A percentile compares a stretch with the other conserved stretches of the same genome.
phyloP scores from a whole-genome alignment of 1,140 invertebrate genomes.

The Batillaria attramentaria region DNA sequence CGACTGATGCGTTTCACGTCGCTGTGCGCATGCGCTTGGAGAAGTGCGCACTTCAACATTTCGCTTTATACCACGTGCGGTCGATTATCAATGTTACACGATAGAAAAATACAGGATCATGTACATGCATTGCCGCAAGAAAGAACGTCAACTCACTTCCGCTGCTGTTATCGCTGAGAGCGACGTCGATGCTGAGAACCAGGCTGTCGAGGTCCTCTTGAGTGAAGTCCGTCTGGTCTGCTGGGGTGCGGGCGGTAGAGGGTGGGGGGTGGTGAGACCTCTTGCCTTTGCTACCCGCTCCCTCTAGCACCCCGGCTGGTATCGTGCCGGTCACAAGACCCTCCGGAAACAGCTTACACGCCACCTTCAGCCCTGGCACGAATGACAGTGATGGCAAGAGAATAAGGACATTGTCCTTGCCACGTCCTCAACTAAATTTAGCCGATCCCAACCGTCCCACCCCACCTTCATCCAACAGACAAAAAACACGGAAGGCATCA shows the following conservation, averaged over 20 bases:
- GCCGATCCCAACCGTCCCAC: too few relatives aligned
- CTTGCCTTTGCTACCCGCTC: background rate
- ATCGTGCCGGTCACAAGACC: conserved; percentile 67
- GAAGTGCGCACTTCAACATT: background rate
- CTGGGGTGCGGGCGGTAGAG: background rate
- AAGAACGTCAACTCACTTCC: conserved; percentile 64
- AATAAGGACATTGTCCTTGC: too few relatives aligned
- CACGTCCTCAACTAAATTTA: too few relatives aligned
- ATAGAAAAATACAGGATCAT: too few relatives aligned
- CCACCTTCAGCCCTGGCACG: conserved; percentile 66
- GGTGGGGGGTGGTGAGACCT: background rate
- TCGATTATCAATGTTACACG: background rate
- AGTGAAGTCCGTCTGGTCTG: conserved; percentile 48
- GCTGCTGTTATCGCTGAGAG: conserved; percentile 56
- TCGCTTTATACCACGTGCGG: background rate
- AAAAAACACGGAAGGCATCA: background rate
- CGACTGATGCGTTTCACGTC: background rate
- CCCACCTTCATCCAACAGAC: too few relatives aligned
- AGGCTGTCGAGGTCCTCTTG: conserved; percentile 62
- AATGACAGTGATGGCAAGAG: too few relatives aligned
- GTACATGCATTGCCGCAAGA: too few relatives aligned
- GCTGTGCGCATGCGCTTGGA: background rate
- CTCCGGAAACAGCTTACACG: conserved; percentile 66
- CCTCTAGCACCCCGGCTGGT: conserved; percentile 27
- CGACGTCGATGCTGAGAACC: conserved; percentile 57